Percentiles rank a stretch among this genome's conserved stretches.
Evolutionary conservation across 2,113 vertebrate genomes (phyloP).

Genomic region (Probosciger aterrimus): DNA sequence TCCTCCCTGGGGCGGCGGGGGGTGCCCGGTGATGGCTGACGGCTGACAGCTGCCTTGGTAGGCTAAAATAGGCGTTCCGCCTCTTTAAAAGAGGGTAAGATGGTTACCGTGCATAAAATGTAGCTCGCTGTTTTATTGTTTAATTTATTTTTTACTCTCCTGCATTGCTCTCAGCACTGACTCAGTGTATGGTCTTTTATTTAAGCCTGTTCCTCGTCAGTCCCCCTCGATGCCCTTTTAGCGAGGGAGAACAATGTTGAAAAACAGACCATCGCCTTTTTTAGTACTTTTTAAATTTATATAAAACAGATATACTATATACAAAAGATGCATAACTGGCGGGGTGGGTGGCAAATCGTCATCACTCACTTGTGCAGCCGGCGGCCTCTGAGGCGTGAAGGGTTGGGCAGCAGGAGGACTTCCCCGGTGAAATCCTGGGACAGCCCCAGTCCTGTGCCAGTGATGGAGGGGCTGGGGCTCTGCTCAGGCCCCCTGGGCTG

Average conservation of each 20-base stretch:
- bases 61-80: too few species aligned
- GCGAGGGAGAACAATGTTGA: accelerated
- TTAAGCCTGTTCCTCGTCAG: background rate
- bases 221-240: too few species aligned
- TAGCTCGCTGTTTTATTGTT: background rate
- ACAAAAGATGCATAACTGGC: background rate
- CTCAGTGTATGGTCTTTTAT: background rate
- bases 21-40: background rate
- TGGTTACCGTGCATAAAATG: background rate
- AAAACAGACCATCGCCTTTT: accelerated
- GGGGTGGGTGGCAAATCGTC: accelerated
- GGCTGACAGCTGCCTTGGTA: background rate
- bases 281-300: background rate
- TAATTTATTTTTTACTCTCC: background rate
- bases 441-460: accelerated
- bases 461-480: too few species aligned
- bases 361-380: background rate
- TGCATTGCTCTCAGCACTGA: accelerated
- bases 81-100: too few species aligned
- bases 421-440: background rate
- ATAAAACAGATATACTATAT: background rate
- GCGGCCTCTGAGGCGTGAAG: accelerated
- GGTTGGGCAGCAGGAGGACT: accelerated
- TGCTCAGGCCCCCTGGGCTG: accelerated
- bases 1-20: too few species aligned